Evolutionary conservation across 2,113 vertebrate species (phyloP).

Genomic region (Cynocephalus volans): DNA sequence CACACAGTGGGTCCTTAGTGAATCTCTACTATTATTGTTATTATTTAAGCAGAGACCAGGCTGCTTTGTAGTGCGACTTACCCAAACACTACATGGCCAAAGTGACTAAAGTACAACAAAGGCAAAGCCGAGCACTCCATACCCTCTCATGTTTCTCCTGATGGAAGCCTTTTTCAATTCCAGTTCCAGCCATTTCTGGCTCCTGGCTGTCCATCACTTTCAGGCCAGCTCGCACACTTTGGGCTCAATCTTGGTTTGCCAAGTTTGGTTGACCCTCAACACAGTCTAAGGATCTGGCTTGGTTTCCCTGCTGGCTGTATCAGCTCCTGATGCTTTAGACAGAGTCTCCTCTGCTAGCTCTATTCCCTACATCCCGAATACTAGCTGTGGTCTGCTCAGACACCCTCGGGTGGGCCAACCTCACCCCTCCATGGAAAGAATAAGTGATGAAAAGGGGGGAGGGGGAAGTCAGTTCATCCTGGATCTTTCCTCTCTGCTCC

Average conservation of each 20-base stretch:
- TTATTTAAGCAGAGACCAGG: not conserved
- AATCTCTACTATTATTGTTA: rapidly evolving
- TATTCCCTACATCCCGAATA: not conserved
- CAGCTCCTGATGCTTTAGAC: not conserved
- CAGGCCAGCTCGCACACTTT: not conserved
- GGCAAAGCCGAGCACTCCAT: rapidly evolving
- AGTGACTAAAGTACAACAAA: not conserved
- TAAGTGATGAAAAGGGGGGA: not conserved
- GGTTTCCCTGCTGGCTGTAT: not conserved
- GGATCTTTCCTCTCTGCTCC: not conserved
- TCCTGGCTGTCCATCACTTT: not conserved
- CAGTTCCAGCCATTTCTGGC: not conserved
- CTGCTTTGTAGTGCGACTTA: not conserved
- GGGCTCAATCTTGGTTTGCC: not conserved
- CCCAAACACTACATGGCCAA: not conserved
- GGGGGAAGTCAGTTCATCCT: not conserved
- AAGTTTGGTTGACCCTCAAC: too few species aligned
- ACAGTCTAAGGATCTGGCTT: not conserved
- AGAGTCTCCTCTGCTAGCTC: not conserved
- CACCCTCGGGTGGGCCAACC: not conserved
- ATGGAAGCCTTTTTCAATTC: not conserved
- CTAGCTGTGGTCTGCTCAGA: not conserved
- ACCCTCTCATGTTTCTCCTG: rapidly evolving
- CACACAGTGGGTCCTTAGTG: too few species aligned
- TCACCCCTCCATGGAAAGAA: not conserved